Evolutionary conservation across 2,113 vertebrate genomes (phyloP).

Genomic region (Dryoscopus gambensis): DNA sequence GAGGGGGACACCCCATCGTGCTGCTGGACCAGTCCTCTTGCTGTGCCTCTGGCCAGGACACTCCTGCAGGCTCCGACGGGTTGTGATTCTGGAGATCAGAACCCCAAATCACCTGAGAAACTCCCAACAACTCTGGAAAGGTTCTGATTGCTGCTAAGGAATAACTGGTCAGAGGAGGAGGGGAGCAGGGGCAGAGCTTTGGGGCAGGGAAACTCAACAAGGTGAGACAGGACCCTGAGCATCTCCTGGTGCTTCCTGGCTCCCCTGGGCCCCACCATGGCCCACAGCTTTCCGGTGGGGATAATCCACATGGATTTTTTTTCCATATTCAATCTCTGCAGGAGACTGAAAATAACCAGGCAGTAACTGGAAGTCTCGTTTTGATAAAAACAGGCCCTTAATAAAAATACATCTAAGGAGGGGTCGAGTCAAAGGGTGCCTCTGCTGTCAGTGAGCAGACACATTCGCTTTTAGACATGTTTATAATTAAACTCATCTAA

Average conservation of each 20-base stretch:
- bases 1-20: neutral
- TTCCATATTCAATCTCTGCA: neutral
- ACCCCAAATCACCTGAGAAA: neutral
- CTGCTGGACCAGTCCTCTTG: fast-evolving
- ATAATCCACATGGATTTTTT: neutral
- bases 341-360: neutral
- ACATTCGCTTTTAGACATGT: fast-evolving
- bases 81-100: neutral
- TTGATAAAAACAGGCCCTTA: neutral
- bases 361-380: neutral
- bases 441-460: neutral
- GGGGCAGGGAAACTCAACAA: neutral
- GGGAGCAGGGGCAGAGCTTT: neutral
- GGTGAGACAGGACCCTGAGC: neutral
- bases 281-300: neutral
- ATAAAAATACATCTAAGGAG: neutral
- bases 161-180: fast-evolving
- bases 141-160: neutral
- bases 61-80: fast-evolving
- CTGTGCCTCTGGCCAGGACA: fast-evolving
- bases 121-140: fast-evolving
- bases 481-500: neutral
- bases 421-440: neutral
- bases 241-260: neutral
- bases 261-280: fast-evolving